Conservation (phyloP, 1,140 invertebrate genomes). For the Drosophila santomea region DNA sequence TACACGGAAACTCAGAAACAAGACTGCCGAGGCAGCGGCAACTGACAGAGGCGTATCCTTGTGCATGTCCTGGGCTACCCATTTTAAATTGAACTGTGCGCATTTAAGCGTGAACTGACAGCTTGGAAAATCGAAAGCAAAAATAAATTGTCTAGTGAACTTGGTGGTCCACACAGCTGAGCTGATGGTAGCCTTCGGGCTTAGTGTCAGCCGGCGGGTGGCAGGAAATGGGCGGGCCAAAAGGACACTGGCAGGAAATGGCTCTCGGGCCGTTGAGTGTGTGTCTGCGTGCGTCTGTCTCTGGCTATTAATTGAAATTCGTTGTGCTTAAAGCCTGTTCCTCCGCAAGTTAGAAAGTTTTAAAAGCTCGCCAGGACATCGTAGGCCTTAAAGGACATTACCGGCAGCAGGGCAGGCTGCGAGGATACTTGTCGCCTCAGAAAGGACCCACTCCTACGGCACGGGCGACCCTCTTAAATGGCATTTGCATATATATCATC, state of each 20-base stretch:
- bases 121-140: conserved; percentile 83
- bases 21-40: conserved; percentile 22
- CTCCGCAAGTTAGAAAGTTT: conserved; percentile 55
- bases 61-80: conserved; percentile 62
- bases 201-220: conserved; percentile 65
- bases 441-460: conserved; percentile 5
- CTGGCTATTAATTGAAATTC: conserved; percentile 82
- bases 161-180: conserved; percentile 79
- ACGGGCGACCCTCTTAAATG: conserved; percentile 25
- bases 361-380: conserved; percentile 57
- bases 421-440: conserved; percentile 63
- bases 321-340: conserved; percentile 67
- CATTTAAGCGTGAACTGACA: conserved; percentile 83
- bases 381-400: conserved; percentile 75
- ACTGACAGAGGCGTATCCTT: conserved; percentile 49
- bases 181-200: conserved; percentile 78
- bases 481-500: conserved; percentile 77
- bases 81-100: conserved; percentile 83
- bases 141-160: conserved; percentile 83
- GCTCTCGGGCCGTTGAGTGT: conserved; percentile 33
- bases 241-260: conserved; percentile 63
- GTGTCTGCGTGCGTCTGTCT: conserved; percentile 35
- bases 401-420: conserved; percentile 65
- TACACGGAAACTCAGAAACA: conserved; percentile 24
- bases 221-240: conserved; percentile 24